Evolutionary conservation across 2,797 vertebrate species (phyloP).

Genomic region (Diceros bicornis): DNA sequence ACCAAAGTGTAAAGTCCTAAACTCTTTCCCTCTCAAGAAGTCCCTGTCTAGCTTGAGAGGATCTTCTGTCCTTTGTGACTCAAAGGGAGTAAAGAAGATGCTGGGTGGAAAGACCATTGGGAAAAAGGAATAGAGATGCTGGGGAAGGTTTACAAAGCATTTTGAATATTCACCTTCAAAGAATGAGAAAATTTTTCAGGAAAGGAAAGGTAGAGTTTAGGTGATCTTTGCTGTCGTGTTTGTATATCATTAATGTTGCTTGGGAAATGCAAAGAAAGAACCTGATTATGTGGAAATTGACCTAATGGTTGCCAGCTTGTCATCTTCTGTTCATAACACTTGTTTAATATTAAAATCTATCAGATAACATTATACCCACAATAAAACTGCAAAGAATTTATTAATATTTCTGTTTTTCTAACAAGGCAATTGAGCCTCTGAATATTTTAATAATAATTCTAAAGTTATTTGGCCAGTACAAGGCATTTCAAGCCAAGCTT

Average conservation of each 20-base stretch:
- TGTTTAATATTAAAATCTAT: conserved; percentile 12
- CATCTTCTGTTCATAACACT: background rate
- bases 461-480: background rate
- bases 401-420: conserved; percentile 12
- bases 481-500: background rate
- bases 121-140: background rate
- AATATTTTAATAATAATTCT: background rate
- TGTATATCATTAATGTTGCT: background rate
- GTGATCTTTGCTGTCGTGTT: background rate
- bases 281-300: background rate
- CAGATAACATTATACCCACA: background rate
- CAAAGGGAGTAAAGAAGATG: background rate
- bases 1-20: background rate
- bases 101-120: background rate
- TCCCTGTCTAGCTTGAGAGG: background rate
- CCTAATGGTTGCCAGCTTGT: background rate
- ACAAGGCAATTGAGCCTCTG: background rate
- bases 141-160: background rate
- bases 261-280: background rate
- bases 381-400: background rate
- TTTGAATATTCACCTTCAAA: background rate
- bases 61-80: background rate
- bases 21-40: background rate
- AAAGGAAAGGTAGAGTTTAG: background rate
- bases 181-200: background rate